These are phyloP conservation scores for Paratilapia polleni DNA, from an alignment of 2,113 vertebrate species.

Conservation along the genomic window DNA sequence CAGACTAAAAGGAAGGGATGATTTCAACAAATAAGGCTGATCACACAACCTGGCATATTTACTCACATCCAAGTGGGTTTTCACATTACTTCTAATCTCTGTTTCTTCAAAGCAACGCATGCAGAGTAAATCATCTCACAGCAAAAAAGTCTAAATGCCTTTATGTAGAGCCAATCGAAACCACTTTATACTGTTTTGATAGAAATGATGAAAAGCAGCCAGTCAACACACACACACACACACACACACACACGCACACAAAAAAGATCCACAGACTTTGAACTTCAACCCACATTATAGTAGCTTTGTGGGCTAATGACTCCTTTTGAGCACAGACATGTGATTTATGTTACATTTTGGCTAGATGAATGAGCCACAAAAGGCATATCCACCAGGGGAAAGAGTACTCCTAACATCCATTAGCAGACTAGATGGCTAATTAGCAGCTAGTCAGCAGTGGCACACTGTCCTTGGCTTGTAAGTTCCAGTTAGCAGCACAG, in stretches of 20 bases:
- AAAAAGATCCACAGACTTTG: neutral
- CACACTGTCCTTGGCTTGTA: constrained; percentile 5
- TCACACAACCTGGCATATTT: neutral
- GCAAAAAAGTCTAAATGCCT: neutral
- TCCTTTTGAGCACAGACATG: neutral
- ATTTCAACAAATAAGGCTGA: neutral
- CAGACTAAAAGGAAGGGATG: neutral
- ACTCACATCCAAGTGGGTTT: neutral
- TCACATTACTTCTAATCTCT: neutral
- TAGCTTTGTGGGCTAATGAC: neutral
- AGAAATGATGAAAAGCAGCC: neutral
- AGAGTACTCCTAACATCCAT: constrained; percentile 3
- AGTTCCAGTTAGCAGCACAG: neutral
- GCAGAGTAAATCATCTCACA: fast-evolving
- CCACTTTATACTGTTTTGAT: neutral
- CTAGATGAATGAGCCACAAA: neutral
- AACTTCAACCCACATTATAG: neutral
- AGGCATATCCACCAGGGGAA: neutral
- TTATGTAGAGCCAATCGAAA: neutral
- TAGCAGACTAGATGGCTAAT: constrained; percentile 10
- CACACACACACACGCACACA: too few relatives aligned
- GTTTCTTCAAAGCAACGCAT: neutral
- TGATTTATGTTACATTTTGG: constrained; percentile 1
- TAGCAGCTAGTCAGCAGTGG: neutral
- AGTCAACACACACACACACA: neutral